Percentiles rank a stretch among this genome's conserved stretches.
These are phyloP conservation scores for Heliconius nattereri DNA, from an alignment of 1,140 invertebrate species.

Conservation along the genomic window DNA sequence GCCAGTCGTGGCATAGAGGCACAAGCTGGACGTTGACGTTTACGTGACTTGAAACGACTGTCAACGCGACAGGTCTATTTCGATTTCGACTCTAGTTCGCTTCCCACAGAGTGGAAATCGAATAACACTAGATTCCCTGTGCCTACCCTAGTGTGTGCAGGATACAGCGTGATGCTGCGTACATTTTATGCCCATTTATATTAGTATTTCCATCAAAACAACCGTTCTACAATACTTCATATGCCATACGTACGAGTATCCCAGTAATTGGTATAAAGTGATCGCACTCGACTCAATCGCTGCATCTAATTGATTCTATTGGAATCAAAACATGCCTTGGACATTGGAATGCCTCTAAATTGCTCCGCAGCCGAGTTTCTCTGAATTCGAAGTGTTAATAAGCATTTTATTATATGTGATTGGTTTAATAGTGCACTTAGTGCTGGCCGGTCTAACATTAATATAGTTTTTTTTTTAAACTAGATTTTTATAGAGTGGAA, in stretches of 20 bases:
- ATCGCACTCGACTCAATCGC: constrained; percentile 42
- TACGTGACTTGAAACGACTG: no score
- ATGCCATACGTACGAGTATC: constrained; percentile 17
- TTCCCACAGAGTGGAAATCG: no score
- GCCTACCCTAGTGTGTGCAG: no score
- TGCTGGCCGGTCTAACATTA: neutral
- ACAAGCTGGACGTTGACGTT: no score
- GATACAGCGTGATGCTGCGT: no score
- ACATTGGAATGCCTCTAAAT: constrained; percentile 43
- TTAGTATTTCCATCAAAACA: neutral
- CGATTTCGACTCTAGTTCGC: no score
- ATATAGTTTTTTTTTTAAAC: neutral
- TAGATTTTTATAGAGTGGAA: neutral
- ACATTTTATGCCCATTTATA: no score
- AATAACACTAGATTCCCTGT: no score
- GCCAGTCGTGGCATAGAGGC: no score
- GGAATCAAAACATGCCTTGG: constrained; percentile 32
- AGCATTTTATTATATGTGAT: constrained; percentile 14
- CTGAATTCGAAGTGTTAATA: constrained; percentile 17
- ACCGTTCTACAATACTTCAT: neutral
- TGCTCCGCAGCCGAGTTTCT: constrained; percentile 11
- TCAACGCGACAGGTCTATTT: no score
- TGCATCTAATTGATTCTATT: constrained; percentile 49
- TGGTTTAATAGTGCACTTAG: constrained; percentile 6
- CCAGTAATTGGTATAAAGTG: constrained; percentile 44